phyloP scores from a whole-genome alignment of 1,140 invertebrate genomes.

The Drosophila neocordata region DNA sequence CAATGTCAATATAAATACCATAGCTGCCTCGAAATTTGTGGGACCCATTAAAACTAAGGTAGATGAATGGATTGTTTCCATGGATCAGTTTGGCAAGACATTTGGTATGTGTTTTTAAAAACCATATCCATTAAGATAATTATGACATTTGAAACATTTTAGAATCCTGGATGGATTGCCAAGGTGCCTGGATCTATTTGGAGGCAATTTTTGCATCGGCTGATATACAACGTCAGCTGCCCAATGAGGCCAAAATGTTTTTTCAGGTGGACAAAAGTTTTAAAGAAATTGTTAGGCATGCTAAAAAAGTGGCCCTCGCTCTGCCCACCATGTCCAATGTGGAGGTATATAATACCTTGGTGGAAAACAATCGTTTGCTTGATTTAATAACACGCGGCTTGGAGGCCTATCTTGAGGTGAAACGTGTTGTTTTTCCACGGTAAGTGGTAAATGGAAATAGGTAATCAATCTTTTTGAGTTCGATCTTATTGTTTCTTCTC shows the following conservation, averaged over 20 bases:
- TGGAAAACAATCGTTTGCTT: slow-evolving; percentile 90
- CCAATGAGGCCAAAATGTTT: slow-evolving; percentile 93
- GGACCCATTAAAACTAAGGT: slow-evolving; percentile 91
- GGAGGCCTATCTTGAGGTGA: slow-evolving; percentile 93
- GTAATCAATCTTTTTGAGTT: too few species aligned
- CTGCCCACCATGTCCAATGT: slow-evolving; percentile 87
- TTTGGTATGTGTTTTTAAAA: slow-evolving; percentile 84
- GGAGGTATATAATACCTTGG: slow-evolving; percentile 88
- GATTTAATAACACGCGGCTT: slow-evolving; percentile 92
- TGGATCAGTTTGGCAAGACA: slow-evolving; percentile 90
- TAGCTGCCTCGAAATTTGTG: slow-evolving; percentile 91
- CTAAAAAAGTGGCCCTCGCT: slow-evolving; percentile 88
- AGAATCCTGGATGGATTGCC: slow-evolving; percentile 93
- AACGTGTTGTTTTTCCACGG: slow-evolving; percentile 94
- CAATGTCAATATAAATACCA: slow-evolving; percentile 93
- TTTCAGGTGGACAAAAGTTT: slow-evolving; percentile 92
- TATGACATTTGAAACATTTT: too few species aligned
- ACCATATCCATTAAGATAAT: too few species aligned
- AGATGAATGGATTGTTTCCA: slow-evolving; percentile 89
- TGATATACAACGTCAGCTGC: slow-evolving; percentile 93
- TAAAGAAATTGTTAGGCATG: slow-evolving; percentile 91
- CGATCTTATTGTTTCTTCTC: too few species aligned
- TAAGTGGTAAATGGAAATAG: too few species aligned
- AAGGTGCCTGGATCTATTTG: slow-evolving; percentile 93
- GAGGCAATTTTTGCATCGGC: slow-evolving; percentile 95